These are phyloP conservation scores for Acestrorhynchus altus DNA, from an alignment of 2,797 vertebrate species.

Conservation along the genomic window DNA sequence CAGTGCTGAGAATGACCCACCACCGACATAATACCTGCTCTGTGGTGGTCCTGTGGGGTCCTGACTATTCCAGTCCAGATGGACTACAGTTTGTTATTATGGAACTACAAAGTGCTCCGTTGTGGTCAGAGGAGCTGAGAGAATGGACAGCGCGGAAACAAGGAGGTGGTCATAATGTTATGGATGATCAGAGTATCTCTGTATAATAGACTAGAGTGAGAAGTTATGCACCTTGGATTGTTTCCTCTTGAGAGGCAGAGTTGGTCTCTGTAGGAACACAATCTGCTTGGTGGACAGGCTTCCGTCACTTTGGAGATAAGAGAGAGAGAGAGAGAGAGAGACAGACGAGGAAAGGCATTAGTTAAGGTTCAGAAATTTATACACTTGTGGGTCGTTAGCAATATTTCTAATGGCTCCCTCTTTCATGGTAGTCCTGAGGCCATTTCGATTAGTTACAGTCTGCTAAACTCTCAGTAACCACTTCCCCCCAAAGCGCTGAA, in stretches of 20 bases:
- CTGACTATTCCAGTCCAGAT: too few species aligned
- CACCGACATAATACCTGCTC: too few species aligned
- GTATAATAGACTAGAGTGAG: slow-evolving; percentile 40
- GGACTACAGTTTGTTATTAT: too few species aligned
- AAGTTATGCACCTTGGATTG: slow-evolving; percentile 88
- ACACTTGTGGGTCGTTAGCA: slow-evolving; percentile 14
- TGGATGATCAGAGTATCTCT: too few species aligned
- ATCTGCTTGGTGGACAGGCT: slow-evolving; percentile 97
- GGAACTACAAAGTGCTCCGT: too few species aligned
- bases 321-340: slow-evolving; percentile 24
- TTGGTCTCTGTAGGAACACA: slow-evolving; percentile 96
- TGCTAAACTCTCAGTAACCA: slow-evolving; percentile 8
- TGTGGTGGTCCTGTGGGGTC: too few species aligned
- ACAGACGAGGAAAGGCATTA: slow-evolving; percentile 27
- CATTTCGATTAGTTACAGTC: slow-evolving; percentile 13
- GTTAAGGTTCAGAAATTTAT: slow-evolving; percentile 11
- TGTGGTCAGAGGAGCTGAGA: too few species aligned
- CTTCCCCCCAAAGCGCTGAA: background rate
- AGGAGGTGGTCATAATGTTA: too few species aligned
- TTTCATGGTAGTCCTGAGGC: background rate
- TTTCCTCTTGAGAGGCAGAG: slow-evolving; percentile 90
- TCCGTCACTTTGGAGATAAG: slow-evolving; percentile 85
- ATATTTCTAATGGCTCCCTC: slow-evolving; percentile 12
- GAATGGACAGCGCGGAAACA: too few species aligned
- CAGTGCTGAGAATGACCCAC: too few species aligned